These are phyloP conservation scores for Aelia acuminata DNA, from an alignment of 2,888 invertebrate genomes.

Conservation along the genomic window DNA sequence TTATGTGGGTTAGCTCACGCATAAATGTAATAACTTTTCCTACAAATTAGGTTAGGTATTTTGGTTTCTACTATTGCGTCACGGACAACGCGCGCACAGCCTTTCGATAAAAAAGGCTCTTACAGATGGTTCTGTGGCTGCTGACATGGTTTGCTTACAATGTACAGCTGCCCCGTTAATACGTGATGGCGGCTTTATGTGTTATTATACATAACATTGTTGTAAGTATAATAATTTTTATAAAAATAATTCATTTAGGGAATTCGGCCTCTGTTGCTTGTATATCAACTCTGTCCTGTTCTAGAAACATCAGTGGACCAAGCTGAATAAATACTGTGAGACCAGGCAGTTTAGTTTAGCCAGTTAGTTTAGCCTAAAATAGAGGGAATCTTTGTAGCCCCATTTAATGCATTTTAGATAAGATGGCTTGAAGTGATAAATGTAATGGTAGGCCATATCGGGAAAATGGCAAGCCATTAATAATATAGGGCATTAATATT, in stretches of 20 bases:
- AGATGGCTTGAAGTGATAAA: neutral
- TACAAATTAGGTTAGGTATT: constrained; percentile 39
- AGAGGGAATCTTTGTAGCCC: neutral
- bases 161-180: neutral
- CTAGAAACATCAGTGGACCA: neutral
- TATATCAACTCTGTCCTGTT: neutral
- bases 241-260: no score
- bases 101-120: neutral
- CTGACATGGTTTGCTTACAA: neutral
- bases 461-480: neutral
- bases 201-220: no score
- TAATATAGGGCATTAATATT: neutral
- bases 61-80: constrained; percentile 24
- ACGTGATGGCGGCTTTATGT: no score
- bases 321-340: neutral
- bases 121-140: neutral
- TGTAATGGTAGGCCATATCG: constrained; percentile 1
- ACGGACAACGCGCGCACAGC: neutral
- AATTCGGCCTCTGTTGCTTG: no score
- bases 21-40: neutral
- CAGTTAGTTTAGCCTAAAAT: neutral
- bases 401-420: constrained; percentile 24
- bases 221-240: no score
- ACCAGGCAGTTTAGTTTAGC: no score
- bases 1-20: neutral